Evolutionary conservation across 2,888 invertebrate genomes (phyloP), one percentile per base, ranked within the genome.

Genomic region (Julus scandinavius): DNA sequence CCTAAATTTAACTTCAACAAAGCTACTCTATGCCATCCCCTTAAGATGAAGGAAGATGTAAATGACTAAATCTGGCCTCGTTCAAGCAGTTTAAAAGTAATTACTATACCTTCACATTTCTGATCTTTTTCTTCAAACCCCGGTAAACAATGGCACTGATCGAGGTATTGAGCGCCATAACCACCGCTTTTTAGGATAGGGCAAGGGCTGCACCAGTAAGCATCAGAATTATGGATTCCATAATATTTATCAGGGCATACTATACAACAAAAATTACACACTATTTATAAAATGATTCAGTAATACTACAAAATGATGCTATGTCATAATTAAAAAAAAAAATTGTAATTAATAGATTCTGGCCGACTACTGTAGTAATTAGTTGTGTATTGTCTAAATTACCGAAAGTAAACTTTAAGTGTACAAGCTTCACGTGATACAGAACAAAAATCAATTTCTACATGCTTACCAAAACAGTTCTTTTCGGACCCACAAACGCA

Each of bases 211-310:
- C 85, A 85, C n/a, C 49, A n/a, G 20, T 15, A 15, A 41, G 45
- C 1, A 20, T 9, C 17, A 15, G 41, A n/a, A 41, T 41, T 41
- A 38, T 85, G 85, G n/a, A 49, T 49, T 1, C 85, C 85, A 15
- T 85, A 85, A 41, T n/a, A 85, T 41, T 49, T 49, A 41, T 17
- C 85, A 9, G 85, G 85, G 20, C 85, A 85, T n/a, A 85, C 85
- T 85, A 72, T 29, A 72, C 29, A 63, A 11, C 1, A 29, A 2
- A 45, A 45, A 45, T 54, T 54, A 13, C 13, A 54, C 11, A 15
- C 9, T 13, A 54, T 3, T 13, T 54, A 3, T 54, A 17, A 17
- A 54, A 15, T 15, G 54, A 54, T 13, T 13, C 2, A 63, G n/a
- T 54, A 54, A 11, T 54, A 3, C 13, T 54, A 3, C 13, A 54